Base-by-base conservation (phyloP, 2,113 vertebrate species). In the Tamias sibiricus region DNA sequence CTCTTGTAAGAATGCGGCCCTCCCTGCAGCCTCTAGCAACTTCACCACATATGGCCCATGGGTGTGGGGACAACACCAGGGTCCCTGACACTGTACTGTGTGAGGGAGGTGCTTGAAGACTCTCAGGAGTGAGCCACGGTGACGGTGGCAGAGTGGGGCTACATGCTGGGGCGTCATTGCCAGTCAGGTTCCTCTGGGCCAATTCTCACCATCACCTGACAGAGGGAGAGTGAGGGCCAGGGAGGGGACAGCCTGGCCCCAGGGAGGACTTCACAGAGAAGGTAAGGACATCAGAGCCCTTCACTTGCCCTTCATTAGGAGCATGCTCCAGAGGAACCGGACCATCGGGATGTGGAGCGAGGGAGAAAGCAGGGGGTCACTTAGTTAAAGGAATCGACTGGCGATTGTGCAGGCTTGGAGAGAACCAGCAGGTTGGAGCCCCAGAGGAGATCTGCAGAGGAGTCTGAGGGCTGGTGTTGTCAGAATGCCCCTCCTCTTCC, bases 1-100 rank as follows among this genome's bases (percentile, higher is more conserved):
- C 24, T 17, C 4, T 6, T 12, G 17, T 2, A 12, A 44, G 13
- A 7, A 26, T 1, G 8, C 62, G 47, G 12, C 80, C 52, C 24
- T 62, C 47, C 13, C 24, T 28, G 37, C 52, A 35, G 52, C 28
- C 37, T 19, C 16, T 2, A 52, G 12, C 12, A 11, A 4, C 52
- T 28, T 71, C 59, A 6, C 14, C 2, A 1, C 2, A 2, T 0
- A 0, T 28, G 77, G 62, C 35, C 7, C 0, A 0, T 0, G 14
- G 24, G 6, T 7, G 0, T 2, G 26, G 54, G 26, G 37, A 30
- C 24, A 20, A 17, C 32, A 8, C 75, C 47, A 5, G 88, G 77
- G 19, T n/a, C 28, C 35, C 57, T 8, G 14, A 32, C 1, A 22
- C 82, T 54, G 24, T 2, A 7, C 20, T 17, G 0, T 20, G 35